Evolutionary conservation across 2,888 invertebrate species (phyloP), one percentile per base, ranked within the genome.

Genomic region (Nymphalis urticae): DNA sequence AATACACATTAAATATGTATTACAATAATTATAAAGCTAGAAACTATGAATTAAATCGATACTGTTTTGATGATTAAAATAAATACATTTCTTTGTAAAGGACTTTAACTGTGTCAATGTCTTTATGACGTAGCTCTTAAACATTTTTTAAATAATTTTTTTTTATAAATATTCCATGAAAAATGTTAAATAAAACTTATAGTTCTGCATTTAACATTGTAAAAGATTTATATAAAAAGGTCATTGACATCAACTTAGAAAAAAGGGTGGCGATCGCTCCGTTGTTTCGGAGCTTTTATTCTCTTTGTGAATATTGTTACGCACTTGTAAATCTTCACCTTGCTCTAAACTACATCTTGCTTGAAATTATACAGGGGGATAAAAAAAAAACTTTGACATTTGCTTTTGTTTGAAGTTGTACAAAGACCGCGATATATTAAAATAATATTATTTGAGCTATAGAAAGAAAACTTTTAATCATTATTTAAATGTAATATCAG

Each of bases 271-370:
- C 75, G 61, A 80, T 81, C 79, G 79, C 75, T 73, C 79, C 76
- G 78, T 82, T 84, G 83, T 86, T 86, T 83, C 77, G 72, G 76
- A 76, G 74, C 74, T 81, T 80, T 87, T 86, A 84, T 86, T 71
- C 77, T 66, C 79, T 81, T 87, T 88, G 80, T 85, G 75, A 72
- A 77, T 79, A 81, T 88, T 87, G 86, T 88, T 79, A 82, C 75
- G 80, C 88, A 90, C 90, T 91, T 90, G 90, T 87, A 80, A 74
- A 64, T 75, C 74, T 78, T 77, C 84, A 87, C 86, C 84, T 87
- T 87, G 80, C 81, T 79, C 72, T 80, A 75, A 80, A 71, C 68
- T 71, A 51, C 66, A 62, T 69, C 72, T 72, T 64, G 68, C 66
- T 62, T 63, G 75, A 80, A 84, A 71, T 69, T 77, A 73, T 80